Percentiles rank a stretch among this genome's conserved stretches.
These are phyloP conservation scores for Myrmophylax atrothorax DNA, from an alignment of 2,113 vertebrate genomes.

Conservation along the genomic window DNA sequence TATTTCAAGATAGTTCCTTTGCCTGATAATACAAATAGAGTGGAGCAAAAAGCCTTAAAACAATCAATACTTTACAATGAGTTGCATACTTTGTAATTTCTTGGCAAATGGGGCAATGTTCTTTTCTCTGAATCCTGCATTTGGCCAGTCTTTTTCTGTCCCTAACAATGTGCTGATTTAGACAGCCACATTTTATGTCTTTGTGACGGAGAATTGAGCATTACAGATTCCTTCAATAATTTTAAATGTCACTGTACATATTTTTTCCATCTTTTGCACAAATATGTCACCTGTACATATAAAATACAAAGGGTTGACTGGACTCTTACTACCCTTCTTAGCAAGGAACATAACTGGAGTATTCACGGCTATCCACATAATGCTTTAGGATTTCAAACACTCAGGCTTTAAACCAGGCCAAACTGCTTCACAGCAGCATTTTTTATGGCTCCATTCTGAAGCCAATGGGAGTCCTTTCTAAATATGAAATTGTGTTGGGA, in stretches of 20 bases:
- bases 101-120: not conserved
- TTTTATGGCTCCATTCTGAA: not conserved
- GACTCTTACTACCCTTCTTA: not conserved
- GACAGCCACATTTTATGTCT: not conserved
- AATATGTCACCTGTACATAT: not conserved
- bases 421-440: not conserved
- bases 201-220: accelerated
- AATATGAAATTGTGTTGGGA: not conserved
- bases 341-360: not conserved
- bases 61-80: conserved; percentile 12
- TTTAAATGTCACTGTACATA: not conserved
- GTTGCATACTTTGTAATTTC: not conserved
- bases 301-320: not conserved
- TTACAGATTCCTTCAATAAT: not conserved
- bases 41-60: not conserved
- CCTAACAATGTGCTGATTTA: not conserved
- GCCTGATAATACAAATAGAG: not conserved
- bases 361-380: not conserved
- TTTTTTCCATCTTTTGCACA: not conserved
- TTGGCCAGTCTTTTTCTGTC: not conserved
- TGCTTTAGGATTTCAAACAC: not conserved
- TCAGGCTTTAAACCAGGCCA: not conserved
- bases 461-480: not conserved
- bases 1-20: not conserved
- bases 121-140: not conserved